Percentiles rank a stretch among this genome's conserved stretches.
Evolutionary conservation across 1,140 invertebrate genomes (phyloP).

Genomic region (Oreohelix idahoensis): DNA sequence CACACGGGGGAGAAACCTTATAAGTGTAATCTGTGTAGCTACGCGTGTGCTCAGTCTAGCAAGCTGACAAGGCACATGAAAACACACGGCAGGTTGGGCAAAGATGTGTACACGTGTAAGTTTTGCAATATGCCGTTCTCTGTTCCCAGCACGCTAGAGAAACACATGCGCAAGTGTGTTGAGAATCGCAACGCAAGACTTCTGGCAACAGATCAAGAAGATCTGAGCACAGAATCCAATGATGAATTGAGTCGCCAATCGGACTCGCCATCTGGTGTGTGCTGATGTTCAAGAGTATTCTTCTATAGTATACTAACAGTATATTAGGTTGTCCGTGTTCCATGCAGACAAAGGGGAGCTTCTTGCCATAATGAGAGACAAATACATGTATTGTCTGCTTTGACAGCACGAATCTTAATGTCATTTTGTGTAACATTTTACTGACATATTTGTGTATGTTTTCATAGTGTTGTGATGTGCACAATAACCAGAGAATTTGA

Average conservation of each 20-base stretch:
- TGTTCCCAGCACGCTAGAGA: slow-evolving; percentile 98
- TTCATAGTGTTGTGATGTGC: too few species aligned
- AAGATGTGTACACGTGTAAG: slow-evolving; percentile 95
- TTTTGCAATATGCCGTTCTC: slow-evolving; percentile 99
- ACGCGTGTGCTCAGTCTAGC: slow-evolving; percentile 99
- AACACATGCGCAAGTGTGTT: slow-evolving; percentile 99
- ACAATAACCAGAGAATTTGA: too few species aligned
- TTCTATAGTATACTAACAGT: too few species aligned
- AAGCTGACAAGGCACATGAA: slow-evolving; percentile 99
- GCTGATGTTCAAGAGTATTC: background rate
- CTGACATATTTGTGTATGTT: too few species aligned
- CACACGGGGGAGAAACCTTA: slow-evolving; percentile 99
- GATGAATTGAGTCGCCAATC: slow-evolving; percentile 14
- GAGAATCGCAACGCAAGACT: slow-evolving; percentile 81
- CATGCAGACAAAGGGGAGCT: too few species aligned
- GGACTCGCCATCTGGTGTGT: slow-evolving; percentile 32
- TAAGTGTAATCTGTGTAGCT: slow-evolving; percentile 98
- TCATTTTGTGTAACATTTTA: too few species aligned
- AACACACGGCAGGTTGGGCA: slow-evolving; percentile 97
- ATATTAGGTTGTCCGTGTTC: too few species aligned
- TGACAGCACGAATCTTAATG: too few species aligned
- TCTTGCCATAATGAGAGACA: too few species aligned
- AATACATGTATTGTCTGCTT: too few species aligned
- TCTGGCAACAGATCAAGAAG: slow-evolving; percentile 51
- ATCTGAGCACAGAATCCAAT: slow-evolving; percentile 38